Evolutionary conservation across 2,113 vertebrate species (phyloP), one percentile per base, ranked within the genome.

Genomic region (Neolamprologus kungweensis): DNA sequence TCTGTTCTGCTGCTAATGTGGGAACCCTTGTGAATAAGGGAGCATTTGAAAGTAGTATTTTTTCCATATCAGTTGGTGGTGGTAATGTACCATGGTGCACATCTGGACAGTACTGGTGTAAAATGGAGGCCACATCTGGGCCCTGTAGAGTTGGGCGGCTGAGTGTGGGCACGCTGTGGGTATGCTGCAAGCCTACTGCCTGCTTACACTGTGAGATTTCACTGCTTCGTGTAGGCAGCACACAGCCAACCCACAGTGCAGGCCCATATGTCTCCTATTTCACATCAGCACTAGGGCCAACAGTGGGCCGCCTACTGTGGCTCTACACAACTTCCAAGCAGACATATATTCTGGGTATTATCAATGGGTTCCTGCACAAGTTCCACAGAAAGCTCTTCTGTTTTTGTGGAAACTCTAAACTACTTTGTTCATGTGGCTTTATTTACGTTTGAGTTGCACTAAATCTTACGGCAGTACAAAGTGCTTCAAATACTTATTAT

Each of bases 51-150:
- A 68, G 63, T 40, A 68, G 3, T 1, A 21, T 37, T 68, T 40
- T 37, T 68, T 68, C 65, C 65, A 71, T 16, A 42, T 42, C 35
- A 42, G 35, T 42, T 71, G n/a, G 12, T 71, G 65, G n/a, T 16
- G 12, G 35, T 42, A 40, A 40, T 68, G 35, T 40, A 42, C 65
- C 5, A 71, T 23, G 65, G 0, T 71, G 37, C 37, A 71, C n/a
- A 42, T 42, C n/a, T 71, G 65, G 65, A 42, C n/a, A 4, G 12
- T 23, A 71, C 12, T 71, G 35, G 12, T 0, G 37, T 71, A 7
- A 71, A 42, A 42, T 3, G 7, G 37, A 42, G 1, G 37, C 7
- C n/a, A 40, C 63, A 71, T 71, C 35, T 23, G 63, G 19, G 11
- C 19, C 63, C 19, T 8, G 19, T 37, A 37, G 17, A 37, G 60